Evolutionary conservation across 2,888 invertebrate genomes (phyloP).

Genomic region (Acronicta aceris): DNA sequence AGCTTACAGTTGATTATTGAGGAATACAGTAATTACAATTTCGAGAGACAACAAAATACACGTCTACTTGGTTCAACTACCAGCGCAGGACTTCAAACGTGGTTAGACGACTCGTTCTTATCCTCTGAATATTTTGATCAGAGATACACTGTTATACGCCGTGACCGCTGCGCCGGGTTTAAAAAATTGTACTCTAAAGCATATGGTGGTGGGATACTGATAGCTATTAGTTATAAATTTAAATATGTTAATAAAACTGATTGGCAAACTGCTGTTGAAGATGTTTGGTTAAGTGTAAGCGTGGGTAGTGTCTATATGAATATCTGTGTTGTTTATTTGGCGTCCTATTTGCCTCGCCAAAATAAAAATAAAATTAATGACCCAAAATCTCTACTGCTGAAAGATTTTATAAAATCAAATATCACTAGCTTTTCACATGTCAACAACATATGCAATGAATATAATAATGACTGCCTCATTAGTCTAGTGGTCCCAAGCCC

Average conservation of each 20-base stretch:
- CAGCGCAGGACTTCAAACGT: not conserved
- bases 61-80: conserved; percentile 7
- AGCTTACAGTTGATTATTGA: conserved; percentile 5
- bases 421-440: conserved; percentile 1
- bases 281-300: conserved; percentile 4
- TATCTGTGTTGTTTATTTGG: conserved; percentile 7
- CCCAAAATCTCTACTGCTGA: conserved; percentile 6
- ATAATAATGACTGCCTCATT: too few relatives aligned
- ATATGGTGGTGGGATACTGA: conserved; percentile 12
- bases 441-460: not conserved
- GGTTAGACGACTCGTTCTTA: conserved; percentile 14
- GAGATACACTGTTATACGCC: conserved; percentile 12
- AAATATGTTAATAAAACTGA: conserved; percentile 2
- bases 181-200: not conserved
- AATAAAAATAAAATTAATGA: too few relatives aligned
- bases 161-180: conserved; percentile 3
- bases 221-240: conserved; percentile 12
- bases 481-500: too few relatives aligned
- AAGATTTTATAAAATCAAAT: conserved; percentile 2
- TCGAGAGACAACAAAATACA: conserved; percentile 4
- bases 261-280: conserved; percentile 13
- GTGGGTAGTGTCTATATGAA: conserved; percentile 8
- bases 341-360: conserved; percentile 9
- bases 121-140: conserved; percentile 19
- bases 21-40: conserved; percentile 4